Percentiles rank a stretch among this genome's conserved stretches.
phyloP scores from a whole-genome alignment of 2,113 vertebrate species.

The Nerophis ophidion region DNA sequence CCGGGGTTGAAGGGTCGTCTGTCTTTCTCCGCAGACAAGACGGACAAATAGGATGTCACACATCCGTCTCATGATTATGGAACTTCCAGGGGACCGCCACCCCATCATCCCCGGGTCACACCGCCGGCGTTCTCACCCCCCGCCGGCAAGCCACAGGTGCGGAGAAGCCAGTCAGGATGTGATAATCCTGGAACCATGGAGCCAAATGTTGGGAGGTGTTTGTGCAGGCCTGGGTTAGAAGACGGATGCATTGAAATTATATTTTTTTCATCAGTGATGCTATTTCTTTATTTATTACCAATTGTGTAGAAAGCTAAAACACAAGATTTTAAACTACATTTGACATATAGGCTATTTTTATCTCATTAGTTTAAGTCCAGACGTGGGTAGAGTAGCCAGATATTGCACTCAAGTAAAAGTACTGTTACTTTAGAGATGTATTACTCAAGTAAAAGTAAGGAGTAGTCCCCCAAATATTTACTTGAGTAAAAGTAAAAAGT shows the following conservation, averaged over 20 bases:
- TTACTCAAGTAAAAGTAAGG: too few relatives aligned
- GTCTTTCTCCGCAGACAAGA: conserved; percentile 64
- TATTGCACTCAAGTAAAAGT: too few relatives aligned
- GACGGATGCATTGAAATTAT: not conserved
- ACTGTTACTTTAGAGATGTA: too few relatives aligned
- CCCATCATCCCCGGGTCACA: conserved; percentile 48
- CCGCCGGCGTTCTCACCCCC: conserved; percentile 27
- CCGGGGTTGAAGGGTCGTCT: conserved; percentile 60
- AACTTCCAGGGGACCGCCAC: conserved; percentile 43
- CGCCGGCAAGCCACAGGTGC: conserved; percentile 1
- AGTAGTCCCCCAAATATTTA: too few relatives aligned
- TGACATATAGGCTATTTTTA: too few relatives aligned
- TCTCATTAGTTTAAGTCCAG: too few relatives aligned
- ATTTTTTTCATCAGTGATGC: not conserved
- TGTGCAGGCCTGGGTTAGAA: not conserved
- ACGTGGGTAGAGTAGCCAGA: too few relatives aligned
- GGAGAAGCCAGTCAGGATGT: conserved; percentile 30
- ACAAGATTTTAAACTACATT: too few relatives aligned
- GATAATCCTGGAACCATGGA: conserved; percentile 19
- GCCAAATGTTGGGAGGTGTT: conserved; percentile 2
- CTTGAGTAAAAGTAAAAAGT: too few relatives aligned
- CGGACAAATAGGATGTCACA: conserved; percentile 70
- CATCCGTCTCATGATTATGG: conserved; percentile 64
- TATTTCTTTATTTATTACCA: too few relatives aligned
- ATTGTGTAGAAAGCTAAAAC: too few relatives aligned